Conservation (phyloP, 2,113 vertebrate genomes). For the Bubo bubo region DNA sequence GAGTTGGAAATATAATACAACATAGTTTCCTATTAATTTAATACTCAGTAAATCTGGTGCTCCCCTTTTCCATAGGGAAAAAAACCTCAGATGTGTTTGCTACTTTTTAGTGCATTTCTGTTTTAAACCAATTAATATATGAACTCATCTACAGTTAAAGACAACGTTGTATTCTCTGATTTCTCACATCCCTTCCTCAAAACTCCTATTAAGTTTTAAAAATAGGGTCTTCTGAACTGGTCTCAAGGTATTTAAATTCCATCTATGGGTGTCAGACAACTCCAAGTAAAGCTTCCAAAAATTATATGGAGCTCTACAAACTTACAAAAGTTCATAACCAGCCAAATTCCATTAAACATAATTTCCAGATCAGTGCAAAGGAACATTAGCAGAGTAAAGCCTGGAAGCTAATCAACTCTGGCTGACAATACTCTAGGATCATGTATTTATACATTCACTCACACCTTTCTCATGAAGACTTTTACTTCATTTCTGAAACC, state of each 20-base stretch:
- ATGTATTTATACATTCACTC: background rate
- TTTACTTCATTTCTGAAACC: background rate
- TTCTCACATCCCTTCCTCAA: background rate
- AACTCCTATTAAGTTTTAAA: background rate
- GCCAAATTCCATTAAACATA: background rate
- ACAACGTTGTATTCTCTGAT: background rate
- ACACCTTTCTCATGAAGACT: background rate
- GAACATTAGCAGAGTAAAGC: background rate
- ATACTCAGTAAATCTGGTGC: background rate
- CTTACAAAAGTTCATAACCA: background rate
- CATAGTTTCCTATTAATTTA: background rate
- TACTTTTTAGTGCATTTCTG: background rate
- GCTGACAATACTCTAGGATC: background rate
- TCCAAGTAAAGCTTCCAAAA: background rate
- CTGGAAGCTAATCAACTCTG: background rate
- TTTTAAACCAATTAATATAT: background rate
- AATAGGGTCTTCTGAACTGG: background rate
- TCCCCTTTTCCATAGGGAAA: background rate
- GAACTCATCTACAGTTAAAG: background rate
- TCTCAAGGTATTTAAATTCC: background rate
- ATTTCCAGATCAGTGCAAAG: background rate
- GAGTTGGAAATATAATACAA: background rate
- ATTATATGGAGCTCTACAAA: background rate
- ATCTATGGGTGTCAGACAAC: background rate
- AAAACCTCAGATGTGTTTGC: background rate